Evolutionary conservation across 2,113 vertebrate species (phyloP), one percentile per base, ranked within the genome.

Genomic region (Albula glossodonta): DNA sequence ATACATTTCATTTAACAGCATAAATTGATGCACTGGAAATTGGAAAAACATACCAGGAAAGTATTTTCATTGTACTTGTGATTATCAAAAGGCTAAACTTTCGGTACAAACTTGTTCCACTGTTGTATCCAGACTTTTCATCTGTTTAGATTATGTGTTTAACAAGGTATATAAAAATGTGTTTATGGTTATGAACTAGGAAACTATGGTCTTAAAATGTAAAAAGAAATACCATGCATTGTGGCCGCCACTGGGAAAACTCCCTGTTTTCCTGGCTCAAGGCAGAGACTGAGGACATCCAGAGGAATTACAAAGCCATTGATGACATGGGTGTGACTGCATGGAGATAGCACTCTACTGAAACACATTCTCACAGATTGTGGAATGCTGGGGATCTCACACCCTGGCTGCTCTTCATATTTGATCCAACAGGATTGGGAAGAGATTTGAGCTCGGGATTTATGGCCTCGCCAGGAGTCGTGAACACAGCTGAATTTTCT

Each of bases 181-280:
- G 51, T 82, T 52, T 82, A 52, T 82, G n/a, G 50, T 25, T 80
- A 49, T 51, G 13, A 50, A 51, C 48, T 48, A 82, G 51, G 51
- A 82, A 82, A 82, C 80, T 82, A n/a, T 25, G 51, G 51, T 82
- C 49, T 82, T 82, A 82, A 82, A 82, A 82, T 56, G 22, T 12
- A 51, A 82, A 82, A 52, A 81, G 48, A 52, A 50, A 52, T 82
- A 31, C 5, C 51, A 22, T 66, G 60, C 60, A 66, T 2, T 53
- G 56, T 82, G n/a, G 78, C 25, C 7, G 48, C 70, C 9, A 22
- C 19, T 15, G 19, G 48, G 48, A 48, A 51, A 51, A 80, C 25
- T 79, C 70, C 70, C 70, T 31, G 31, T 74, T 74, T 31, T 74
- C 70, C 22, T 25, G 70, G 22, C 63, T 22, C n/a, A 7, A 70